Conservation (phyloP, 2,797 vertebrate genomes). For the Scyliorhinus canicula region DNA sequence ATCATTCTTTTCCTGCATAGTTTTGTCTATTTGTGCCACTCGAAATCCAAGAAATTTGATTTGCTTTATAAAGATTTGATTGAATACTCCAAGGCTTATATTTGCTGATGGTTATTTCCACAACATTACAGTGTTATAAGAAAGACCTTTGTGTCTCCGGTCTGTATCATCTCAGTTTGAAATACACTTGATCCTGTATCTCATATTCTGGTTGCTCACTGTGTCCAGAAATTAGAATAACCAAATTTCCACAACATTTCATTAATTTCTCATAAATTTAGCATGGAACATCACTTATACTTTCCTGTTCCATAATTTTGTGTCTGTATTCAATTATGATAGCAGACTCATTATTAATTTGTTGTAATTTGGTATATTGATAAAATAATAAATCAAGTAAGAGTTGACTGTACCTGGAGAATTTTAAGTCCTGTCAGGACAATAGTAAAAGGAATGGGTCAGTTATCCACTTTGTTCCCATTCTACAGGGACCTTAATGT, state of each 20-base stretch:
- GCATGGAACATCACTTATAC: not conserved
- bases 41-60: not conserved
- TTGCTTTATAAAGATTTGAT: not conserved
- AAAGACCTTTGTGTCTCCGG: not conserved
- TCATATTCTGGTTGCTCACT: not conserved
- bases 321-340: not conserved
- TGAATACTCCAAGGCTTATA: not conserved
- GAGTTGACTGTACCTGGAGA: not conserved
- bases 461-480: not conserved
- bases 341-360: not conserved
- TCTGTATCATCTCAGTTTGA: not conserved
- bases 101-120: not conserved
- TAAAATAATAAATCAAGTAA: not conserved
- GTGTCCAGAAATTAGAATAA: not conserved
- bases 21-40: not conserved
- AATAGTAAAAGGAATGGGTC: not conserved
- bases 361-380: not conserved
- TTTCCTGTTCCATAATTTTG: not conserved
- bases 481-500: not conserved
- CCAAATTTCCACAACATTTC: not conserved
- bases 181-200: not conserved
- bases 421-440: not conserved
- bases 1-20: not conserved
- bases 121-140: not conserved
- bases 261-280: constrained; percentile 17